These are phyloP conservation scores for Drosophila busckii DNA, from an alignment of 1,140 invertebrate genomes.

Conservation along the genomic window DNA sequence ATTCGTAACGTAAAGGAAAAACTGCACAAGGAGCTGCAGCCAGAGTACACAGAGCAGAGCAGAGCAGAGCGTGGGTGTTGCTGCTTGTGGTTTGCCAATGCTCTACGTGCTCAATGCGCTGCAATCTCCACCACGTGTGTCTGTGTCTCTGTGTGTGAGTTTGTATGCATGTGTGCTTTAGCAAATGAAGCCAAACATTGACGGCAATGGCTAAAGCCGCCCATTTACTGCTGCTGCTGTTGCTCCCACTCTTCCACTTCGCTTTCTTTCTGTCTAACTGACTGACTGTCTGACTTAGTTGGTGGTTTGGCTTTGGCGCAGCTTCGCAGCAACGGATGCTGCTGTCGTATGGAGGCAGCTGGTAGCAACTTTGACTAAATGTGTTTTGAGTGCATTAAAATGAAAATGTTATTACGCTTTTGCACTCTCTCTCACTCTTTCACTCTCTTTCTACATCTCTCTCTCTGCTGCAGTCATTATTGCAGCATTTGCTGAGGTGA, in stretches of 20 bases:
- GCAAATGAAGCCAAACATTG: slow-evolving; percentile 30
- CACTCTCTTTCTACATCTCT: slow-evolving; percentile 12
- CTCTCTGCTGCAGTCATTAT: slow-evolving; percentile 64
- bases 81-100: slow-evolving; percentile 25
- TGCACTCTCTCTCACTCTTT: slow-evolving; percentile 5
- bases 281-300: slow-evolving; percentile 17
- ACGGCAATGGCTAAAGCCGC: too few species aligned
- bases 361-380: slow-evolving; percentile 62
- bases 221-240: too few species aligned
- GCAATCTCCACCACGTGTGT: too few species aligned
- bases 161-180: too few species aligned
- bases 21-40: slow-evolving; percentile 24
- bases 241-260: not conserved
- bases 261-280: not conserved
- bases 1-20: slow-evolving; percentile 53
- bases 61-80: slow-evolving; percentile 1
- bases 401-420: slow-evolving; percentile 61
- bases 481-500: slow-evolving; percentile 58
- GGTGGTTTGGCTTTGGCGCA: slow-evolving; percentile 25
- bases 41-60: not conserved
- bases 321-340: slow-evolving; percentile 19
- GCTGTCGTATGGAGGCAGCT: slow-evolving; percentile 53
- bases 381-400: slow-evolving; percentile 68
- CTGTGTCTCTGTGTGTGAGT: too few species aligned
- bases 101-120: slow-evolving; percentile 69